phyloP scores from a whole-genome alignment of 1,140 invertebrate genomes.

The Drosophila lacteicornis region DNA sequence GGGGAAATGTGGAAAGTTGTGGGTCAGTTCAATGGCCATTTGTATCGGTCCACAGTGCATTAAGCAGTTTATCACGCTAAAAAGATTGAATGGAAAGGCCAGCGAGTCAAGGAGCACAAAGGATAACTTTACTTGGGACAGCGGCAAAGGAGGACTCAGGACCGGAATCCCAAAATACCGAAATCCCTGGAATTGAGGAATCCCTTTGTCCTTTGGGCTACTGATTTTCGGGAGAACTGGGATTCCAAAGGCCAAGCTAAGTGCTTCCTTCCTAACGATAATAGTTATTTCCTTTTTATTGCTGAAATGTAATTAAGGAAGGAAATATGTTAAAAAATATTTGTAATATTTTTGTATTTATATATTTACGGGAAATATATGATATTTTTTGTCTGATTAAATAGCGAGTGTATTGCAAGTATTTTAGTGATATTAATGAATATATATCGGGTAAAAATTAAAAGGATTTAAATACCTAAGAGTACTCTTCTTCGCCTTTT shows the following conservation, averaged over 20 bases:
- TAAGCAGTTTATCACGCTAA: conserved; percentile 78
- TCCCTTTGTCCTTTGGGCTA: conserved; percentile 4
- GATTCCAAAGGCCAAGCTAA: not conserved
- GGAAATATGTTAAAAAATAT: not conserved
- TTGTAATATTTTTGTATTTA: no score
- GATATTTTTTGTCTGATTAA: not conserved
- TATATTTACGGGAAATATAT: no score
- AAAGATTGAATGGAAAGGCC: conserved; percentile 65
- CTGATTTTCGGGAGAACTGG: not conserved
- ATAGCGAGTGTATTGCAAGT: no score
- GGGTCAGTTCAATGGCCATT: conserved; percentile 49
- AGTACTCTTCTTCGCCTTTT: not conserved
- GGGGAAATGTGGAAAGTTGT: conserved; percentile 7
- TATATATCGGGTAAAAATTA: not conserved
- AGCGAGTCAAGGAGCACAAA: conserved; percentile 46
- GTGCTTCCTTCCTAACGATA: not conserved
- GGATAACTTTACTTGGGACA: conserved; percentile 48
- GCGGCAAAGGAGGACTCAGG: not conserved
- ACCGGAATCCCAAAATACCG: not conserved
- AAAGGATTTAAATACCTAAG: not conserved
- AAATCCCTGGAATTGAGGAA: not conserved
- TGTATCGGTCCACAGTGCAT: conserved; percentile 57
- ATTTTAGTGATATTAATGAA: no score
- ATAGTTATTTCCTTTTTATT: not conserved
- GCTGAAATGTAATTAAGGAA: not conserved